Percentiles rank a stretch among this genome's conserved stretches.
Conservation (phyloP, 1,140 invertebrate genomes). For the Colletes latitarsis region DNA sequence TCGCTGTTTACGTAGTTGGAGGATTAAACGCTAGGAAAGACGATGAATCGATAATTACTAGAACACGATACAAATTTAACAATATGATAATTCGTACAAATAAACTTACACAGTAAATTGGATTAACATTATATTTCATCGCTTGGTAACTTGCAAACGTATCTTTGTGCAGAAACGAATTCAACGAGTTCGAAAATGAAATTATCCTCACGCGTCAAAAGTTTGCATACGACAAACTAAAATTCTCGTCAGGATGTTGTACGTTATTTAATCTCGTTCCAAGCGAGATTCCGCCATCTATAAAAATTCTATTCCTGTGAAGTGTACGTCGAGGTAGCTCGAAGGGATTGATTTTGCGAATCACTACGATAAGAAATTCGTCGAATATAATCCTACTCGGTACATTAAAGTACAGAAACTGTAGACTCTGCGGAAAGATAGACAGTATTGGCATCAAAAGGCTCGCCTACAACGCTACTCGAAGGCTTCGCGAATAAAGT, state of each 20-base stretch:
- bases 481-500: too few relatives aligned
- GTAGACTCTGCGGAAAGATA: conserved; percentile 2
- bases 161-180: too few relatives aligned
- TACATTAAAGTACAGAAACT: conserved; percentile 4
- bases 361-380: background rate
- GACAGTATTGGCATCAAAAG: background rate
- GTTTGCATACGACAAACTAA: background rate
- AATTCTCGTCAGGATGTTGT: background rate
- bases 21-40: too few relatives aligned
- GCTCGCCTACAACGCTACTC: background rate
- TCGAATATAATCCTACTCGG: background rate
- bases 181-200: too few relatives aligned
- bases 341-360: conserved; percentile 8
- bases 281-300: background rate
- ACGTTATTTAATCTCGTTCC: background rate
- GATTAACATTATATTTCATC: too few relatives aligned
- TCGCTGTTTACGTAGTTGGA: too few relatives aligned
- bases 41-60: background rate
- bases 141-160: too few relatives aligned
- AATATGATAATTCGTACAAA: background rate
- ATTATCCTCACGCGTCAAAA: too few relatives aligned
- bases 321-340: background rate
- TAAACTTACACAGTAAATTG: background rate
- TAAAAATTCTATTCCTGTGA: background rate
- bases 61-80: conserved; percentile 1